Percentiles rank a stretch among this genome's conserved stretches.
Conservation (phyloP, 2,113 vertebrate species). For the Hydrolagus affinis region DNA sequence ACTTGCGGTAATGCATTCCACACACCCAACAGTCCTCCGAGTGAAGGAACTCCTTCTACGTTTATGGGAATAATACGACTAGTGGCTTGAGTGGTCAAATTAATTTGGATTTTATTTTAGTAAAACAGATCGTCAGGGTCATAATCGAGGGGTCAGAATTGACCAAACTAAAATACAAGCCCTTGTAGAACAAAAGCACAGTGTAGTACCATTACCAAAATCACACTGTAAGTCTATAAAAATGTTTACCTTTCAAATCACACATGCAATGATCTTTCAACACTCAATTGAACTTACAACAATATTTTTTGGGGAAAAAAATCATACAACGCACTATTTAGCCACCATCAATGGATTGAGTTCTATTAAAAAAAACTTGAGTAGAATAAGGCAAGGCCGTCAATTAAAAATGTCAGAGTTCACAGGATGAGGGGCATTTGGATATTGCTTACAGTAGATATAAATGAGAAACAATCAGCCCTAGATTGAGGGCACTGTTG, state of each 20-base stretch:
- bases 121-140: not conserved
- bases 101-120: constrained; percentile 19
- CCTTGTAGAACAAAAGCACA: constrained; percentile 11
- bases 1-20: no score
- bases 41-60: no score
- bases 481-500: not conserved
- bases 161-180: constrained; percentile 5
- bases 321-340: not conserved
- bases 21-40: no score
- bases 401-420: constrained; percentile 5
- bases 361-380: not conserved
- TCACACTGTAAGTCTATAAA: not conserved
- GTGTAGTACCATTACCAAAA: not conserved
- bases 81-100: not conserved
- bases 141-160: constrained; percentile 9
- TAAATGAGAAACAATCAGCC: not conserved
- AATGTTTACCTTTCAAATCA: not conserved
- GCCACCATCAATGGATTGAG: not conserved
- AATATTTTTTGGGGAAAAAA: not conserved
- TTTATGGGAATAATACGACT: not conserved
- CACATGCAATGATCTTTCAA: constrained; percentile 15
- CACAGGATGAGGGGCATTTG: not conserved
- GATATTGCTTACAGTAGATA: not conserved
- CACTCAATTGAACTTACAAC: not conserved
- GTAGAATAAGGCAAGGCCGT: not conserved